phyloP scores from a whole-genome alignment of 2,797 vertebrate genomes.

The Anguilla anguilla region DNA sequence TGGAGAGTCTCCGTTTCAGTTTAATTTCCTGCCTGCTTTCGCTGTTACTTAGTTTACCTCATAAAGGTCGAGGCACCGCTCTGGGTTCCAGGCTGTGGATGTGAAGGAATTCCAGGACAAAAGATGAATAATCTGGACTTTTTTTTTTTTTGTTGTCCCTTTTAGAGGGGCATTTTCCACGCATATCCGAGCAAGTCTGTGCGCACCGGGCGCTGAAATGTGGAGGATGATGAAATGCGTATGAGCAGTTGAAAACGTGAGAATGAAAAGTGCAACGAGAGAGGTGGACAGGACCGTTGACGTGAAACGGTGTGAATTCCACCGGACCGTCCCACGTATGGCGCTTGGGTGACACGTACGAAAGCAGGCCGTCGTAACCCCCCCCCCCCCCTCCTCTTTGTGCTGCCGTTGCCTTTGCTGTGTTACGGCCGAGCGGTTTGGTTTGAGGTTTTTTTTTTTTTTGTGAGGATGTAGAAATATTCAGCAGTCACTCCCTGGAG shows the following conservation, averaged over 20 bases:
- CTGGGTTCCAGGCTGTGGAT: background rate
- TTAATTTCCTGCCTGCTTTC: background rate
- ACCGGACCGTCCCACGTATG: background rate
- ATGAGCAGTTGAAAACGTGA: background rate
- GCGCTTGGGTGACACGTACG: no score
- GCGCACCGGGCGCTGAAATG: background rate
- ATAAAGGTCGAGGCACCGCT: background rate
- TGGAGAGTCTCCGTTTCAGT: background rate
- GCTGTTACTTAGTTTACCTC: background rate
- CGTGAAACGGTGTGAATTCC: background rate
- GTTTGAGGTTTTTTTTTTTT: background rate
- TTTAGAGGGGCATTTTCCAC: background rate
- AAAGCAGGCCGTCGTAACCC: background rate
- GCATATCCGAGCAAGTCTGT: background rate
- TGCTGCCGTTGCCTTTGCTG: conserved; percentile 18
- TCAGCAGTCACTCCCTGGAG: conserved; percentile 17
- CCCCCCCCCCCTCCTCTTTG: background rate
- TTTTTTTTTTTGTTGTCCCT: background rate
- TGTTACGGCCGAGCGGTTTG: conserved; percentile 13
- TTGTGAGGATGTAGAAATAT: conserved; percentile 21
- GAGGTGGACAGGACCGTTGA: no score
- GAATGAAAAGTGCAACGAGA: no score
- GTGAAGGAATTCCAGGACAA: background rate
- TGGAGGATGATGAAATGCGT: background rate
- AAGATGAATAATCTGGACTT: background rate